A percentile compares a stretch with the other conserved stretches of the same genome.
phyloP scores from a whole-genome alignment of 2,888 invertebrate species.

The Drosophila picticornis region DNA sequence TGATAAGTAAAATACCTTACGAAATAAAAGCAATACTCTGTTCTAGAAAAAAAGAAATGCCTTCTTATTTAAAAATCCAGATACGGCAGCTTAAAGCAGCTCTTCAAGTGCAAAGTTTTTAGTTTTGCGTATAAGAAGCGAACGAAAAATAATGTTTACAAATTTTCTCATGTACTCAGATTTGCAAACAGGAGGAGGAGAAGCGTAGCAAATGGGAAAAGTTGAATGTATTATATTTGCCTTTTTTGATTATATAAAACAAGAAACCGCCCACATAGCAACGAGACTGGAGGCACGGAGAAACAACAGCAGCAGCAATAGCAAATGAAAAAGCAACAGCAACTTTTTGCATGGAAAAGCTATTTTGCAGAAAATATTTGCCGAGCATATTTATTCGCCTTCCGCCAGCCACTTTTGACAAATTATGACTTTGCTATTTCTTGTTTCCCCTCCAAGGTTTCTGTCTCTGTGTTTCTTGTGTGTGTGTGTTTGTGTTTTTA shows the following conservation, averaged over 20 bases:
- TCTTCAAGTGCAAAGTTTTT: constrained; percentile 26
- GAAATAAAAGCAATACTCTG: background rate
- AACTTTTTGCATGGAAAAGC: constrained; percentile 65
- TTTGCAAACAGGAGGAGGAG: constrained; percentile 16
- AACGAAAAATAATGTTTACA: constrained; percentile 54
- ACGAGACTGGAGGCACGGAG: constrained; percentile 29
- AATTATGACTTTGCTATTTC: constrained; percentile 68
- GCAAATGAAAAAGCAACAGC: constrained; percentile 35
- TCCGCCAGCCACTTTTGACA: constrained; percentile 71
- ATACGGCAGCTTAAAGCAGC: constrained; percentile 1
- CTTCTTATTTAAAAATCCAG: background rate
- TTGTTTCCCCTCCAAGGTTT: constrained; percentile 12
- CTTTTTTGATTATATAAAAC: constrained; percentile 57
- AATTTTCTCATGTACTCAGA: constrained; percentile 47
- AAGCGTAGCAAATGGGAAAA: constrained; percentile 49
- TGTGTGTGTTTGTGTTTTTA: constrained; percentile 25
- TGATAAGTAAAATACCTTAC: constrained; percentile 33
- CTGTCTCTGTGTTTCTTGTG: constrained; percentile 9
- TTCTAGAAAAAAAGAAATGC: background rate
- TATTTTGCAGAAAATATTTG: constrained; percentile 72
- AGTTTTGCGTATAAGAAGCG: constrained; percentile 25
- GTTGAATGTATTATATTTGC: constrained; percentile 58
- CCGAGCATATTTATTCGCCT: constrained; percentile 68
- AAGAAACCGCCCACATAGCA: constrained; percentile 44
- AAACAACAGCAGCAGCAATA: constrained; percentile 15